Conservation (phyloP, 2,888 invertebrate species). For the Zelleria hepariella region DNA sequence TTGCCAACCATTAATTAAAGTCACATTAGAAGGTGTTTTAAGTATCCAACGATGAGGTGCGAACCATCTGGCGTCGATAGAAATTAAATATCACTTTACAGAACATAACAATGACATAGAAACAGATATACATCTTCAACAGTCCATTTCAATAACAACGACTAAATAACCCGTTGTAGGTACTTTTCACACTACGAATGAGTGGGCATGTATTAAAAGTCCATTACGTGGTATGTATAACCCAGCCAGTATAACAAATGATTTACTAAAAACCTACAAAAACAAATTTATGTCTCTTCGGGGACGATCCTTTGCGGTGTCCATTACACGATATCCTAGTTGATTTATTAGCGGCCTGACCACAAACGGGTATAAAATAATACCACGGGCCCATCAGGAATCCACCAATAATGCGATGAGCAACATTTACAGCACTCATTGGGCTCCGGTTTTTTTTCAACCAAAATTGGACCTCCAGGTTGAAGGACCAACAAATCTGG, state of each 20-base stretch:
- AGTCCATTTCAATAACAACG: not conserved
- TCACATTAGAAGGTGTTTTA: conserved; percentile 53
- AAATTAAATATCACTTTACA: not conserved
- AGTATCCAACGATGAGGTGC: conserved; percentile 30
- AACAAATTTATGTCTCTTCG: conserved; percentile 60
- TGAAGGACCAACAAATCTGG: no score
- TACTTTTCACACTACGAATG: not conserved
- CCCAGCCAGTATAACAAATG: conserved; percentile 43
- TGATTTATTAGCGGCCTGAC: conserved; percentile 59
- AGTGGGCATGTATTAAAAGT: not conserved
- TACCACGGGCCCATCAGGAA: conserved; percentile 24
- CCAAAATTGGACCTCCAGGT: no score
- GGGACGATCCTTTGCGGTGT: conserved; percentile 50
- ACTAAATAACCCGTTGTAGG: not conserved
- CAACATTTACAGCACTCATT: not conserved
- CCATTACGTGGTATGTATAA: conserved; percentile 11
- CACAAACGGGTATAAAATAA: conserved; percentile 43
- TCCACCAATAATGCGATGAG: conserved; percentile 6
- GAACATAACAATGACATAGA: not conserved
- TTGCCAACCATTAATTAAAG: conserved; percentile 56
- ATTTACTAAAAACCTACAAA: conserved; percentile 57
- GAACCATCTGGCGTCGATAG: conserved; percentile 51
- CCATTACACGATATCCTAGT: conserved; percentile 64
- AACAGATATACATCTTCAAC: not conserved
- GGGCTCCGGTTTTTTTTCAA: no score